phyloP scores from a whole-genome alignment of 2,888 invertebrate genomes.

The Pristionchus arcanus region DNA sequence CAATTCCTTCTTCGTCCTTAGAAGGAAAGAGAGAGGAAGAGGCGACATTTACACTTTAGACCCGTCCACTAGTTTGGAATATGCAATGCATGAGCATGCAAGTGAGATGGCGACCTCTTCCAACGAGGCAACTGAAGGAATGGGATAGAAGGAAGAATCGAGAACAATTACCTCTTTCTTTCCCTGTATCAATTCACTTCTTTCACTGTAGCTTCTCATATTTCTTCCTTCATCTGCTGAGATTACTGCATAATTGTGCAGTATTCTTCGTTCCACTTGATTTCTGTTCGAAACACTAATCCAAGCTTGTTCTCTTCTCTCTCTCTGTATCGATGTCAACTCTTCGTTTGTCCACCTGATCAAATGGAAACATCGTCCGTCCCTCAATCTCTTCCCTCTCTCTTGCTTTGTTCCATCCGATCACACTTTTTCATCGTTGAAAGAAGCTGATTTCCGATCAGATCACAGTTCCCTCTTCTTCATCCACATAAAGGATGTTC shows the following conservation, averaged over 20 bases:
- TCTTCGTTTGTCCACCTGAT: slow-evolving; percentile 48
- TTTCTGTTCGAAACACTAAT: slow-evolving; percentile 10
- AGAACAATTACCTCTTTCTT: background rate
- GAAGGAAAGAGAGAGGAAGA: slow-evolving; percentile 22
- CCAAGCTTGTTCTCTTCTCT: slow-evolving; percentile 15
- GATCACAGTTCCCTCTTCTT: background rate
- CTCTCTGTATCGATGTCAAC: slow-evolving; percentile 36
- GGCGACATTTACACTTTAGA: slow-evolving; percentile 26
- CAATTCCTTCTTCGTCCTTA: background rate
- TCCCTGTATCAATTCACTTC: background rate
- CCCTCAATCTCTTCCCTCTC: slow-evolving; percentile 18
- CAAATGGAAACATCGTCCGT: slow-evolving; percentile 35
- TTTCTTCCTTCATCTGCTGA: background rate
- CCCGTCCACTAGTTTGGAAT: slow-evolving; percentile 29
- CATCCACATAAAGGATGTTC: too few species aligned
- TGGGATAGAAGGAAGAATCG: background rate
- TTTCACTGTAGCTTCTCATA: background rate
- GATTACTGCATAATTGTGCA: background rate
- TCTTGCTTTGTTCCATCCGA: slow-evolving; percentile 9
- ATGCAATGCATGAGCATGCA: slow-evolving; percentile 44
- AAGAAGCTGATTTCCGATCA: background rate
- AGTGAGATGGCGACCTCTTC: background rate
- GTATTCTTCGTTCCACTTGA: background rate
- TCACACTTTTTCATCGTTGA: background rate
- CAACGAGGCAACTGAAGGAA: slow-evolving; percentile 1